A percentile compares a stretch with the other conserved stretches of the same genome.
Conservation (phyloP, 1,140 invertebrate genomes). For the Musca vetustissima region DNA sequence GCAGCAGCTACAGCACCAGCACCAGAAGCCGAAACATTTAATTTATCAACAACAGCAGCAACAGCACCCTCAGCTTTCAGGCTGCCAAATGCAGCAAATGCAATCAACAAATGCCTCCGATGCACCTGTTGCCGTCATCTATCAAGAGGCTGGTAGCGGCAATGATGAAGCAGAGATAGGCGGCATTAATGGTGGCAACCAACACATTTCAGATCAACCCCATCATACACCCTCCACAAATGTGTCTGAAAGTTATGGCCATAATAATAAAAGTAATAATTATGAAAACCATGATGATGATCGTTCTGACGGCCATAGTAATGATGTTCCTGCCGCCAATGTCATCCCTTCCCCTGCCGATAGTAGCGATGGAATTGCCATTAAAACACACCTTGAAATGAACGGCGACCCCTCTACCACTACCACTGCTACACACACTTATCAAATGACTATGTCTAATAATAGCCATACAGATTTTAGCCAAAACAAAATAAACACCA, state of each 20-base stretch:
- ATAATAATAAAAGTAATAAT: conserved; percentile 16
- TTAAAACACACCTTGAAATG: conserved; percentile 50
- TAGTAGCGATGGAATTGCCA: neutral
- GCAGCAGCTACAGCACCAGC: conserved; percentile 33
- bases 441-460: conserved; percentile 55
- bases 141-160: conserved; percentile 28
- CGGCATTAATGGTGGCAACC: neutral
- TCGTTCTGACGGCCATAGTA: neutral
- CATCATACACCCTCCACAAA: conserved; percentile 9
- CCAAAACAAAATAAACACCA: conserved; percentile 25
- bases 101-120: neutral
- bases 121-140: conserved; percentile 29
- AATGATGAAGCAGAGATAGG: neutral
- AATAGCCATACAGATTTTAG: conserved; percentile 41
- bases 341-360: neutral
- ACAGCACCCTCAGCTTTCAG: conserved; percentile 27
- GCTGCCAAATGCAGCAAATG: neutral
- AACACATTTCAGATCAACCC: neutral
- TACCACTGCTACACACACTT: conserved; percentile 41
- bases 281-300: neutral
- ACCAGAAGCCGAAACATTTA: conserved; percentile 27
- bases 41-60: conserved; percentile 28
- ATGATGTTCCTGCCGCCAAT: neutral
- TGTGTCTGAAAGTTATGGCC: conserved; percentile 19
- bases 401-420: conserved; percentile 48